Evolutionary conservation across 2,888 invertebrate species (phyloP), one percentile per base, ranked within the genome.

Genomic region (Strigamia crassipes): DNA sequence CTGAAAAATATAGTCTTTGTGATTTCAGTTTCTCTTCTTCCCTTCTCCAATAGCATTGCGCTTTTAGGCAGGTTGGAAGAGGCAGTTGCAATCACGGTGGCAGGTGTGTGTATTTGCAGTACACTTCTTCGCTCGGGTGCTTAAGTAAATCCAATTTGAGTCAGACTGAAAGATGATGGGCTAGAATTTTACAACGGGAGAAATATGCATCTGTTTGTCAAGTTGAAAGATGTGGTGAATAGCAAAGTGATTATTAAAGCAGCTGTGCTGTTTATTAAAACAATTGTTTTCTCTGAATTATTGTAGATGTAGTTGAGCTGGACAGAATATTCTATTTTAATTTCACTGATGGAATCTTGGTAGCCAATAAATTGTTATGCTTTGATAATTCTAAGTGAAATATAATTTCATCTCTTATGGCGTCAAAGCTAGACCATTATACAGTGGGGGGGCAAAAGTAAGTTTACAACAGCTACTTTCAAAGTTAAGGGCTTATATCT

Each of bases 81-180:
- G 56, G 56, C 56, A 56, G 56, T 56, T 18, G 56, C 56, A 56
- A 56, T 56, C 56, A 56, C 56, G 18, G 56, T 56, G 56, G 56
- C 56, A 56, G 56, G 56, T 56, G 56, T 56, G 56, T 56, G 21
- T 56, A 21, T 56, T 56, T 56, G 56, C 56, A 56, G 56, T 56
- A 56, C 56, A 56, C 56, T 56, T 56, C 56, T n/a, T 18, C 21
- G 56, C 56, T 21, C 8, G 18, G 56, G 56, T 56, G n/a, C 56
- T 56, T 56, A 56, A 56, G 56, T 56, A 56, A 56, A 56, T 56
- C 56, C 56, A 56, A 56, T 56, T 56, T 56, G 56, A 56, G 56
- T 56, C 56, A 56, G 56, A 56, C 56, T 56, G 56, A 56, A 56
- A 56, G 56, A 56, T 56, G 56, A 56, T 56, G 56, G 56, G 56